These are phyloP conservation scores for Phyto melanocephala DNA, from an alignment of 2,888 invertebrate genomes.

Conservation along the genomic window DNA sequence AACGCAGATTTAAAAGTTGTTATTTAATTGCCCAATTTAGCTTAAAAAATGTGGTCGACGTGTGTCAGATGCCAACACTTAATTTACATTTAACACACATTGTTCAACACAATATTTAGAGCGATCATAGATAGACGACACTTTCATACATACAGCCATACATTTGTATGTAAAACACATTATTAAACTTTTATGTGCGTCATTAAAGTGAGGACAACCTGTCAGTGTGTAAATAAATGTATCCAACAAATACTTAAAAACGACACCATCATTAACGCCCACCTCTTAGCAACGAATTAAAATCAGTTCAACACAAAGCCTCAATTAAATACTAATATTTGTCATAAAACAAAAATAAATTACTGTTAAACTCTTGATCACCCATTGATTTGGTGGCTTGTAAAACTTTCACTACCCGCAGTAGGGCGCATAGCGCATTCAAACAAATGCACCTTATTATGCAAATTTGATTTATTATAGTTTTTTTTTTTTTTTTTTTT, in stretches of 20 bases:
- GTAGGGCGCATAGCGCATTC: conserved; percentile 23
- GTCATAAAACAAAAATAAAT: not conserved
- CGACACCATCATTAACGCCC: conserved; percentile 2
- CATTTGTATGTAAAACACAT: not conserved
- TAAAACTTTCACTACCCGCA: conserved; percentile 33
- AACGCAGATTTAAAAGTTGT: no score
- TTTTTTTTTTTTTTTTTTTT: no score
- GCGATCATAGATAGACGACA: not conserved
- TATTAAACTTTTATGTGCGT: no score
- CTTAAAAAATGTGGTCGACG: not conserved
- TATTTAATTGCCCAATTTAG: no score
- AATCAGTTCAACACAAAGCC: not conserved
- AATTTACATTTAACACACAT: not conserved
- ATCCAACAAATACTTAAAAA: not conserved
- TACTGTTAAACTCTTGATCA: not conserved
- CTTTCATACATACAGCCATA: not conserved
- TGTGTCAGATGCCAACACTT: not conserved
- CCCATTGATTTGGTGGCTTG: not conserved
- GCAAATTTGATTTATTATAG: conserved; percentile 24
- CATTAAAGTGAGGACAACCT: not conserved
- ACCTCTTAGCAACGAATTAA: not conserved
- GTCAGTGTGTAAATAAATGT: not conserved
- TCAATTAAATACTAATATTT: not conserved
- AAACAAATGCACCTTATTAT: not conserved
- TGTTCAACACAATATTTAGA: not conserved